Percentiles rank a stretch among this genome's conserved stretches.
These are phyloP conservation scores for Syngnathus acus DNA, from an alignment of 2,797 vertebrate genomes.

Conservation along the genomic window DNA sequence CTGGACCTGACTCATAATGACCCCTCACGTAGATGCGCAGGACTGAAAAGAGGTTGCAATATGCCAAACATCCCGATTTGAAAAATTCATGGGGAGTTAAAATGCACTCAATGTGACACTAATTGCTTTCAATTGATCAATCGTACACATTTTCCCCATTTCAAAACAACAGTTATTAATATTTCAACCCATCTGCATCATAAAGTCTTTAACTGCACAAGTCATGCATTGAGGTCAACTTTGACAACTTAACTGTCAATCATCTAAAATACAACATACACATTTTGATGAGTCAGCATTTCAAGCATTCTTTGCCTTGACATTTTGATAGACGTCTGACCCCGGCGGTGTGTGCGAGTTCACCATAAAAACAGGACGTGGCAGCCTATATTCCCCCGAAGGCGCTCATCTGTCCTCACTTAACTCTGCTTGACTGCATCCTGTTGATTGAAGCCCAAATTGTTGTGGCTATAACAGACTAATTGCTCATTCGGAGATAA, in stretches of 20 bases:
- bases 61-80: background rate
- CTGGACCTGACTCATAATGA: background rate
- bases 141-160: background rate
- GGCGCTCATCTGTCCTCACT: slow-evolving; percentile 60
- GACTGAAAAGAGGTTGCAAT: background rate
- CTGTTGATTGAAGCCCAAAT: slow-evolving; percentile 56
- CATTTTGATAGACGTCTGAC: background rate
- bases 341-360: background rate
- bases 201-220: background rate
- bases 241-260: background rate
- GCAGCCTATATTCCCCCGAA: slow-evolving; percentile 16
- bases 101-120: background rate
- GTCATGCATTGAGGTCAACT: background rate
- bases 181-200: background rate
- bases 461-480: slow-evolving; percentile 57
- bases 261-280: background rate
- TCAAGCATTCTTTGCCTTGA: background rate
- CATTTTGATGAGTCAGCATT: background rate
- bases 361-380: background rate
- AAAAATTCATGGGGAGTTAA: background rate
- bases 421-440: slow-evolving; percentile 53
- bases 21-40: too few relatives aligned
- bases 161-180: background rate
- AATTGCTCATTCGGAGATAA: slow-evolving; percentile 67
- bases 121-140: background rate